These are phyloP conservation scores for Catharus minimus DNA, from an alignment of 2,113 vertebrate species.

Conservation along the genomic window DNA sequence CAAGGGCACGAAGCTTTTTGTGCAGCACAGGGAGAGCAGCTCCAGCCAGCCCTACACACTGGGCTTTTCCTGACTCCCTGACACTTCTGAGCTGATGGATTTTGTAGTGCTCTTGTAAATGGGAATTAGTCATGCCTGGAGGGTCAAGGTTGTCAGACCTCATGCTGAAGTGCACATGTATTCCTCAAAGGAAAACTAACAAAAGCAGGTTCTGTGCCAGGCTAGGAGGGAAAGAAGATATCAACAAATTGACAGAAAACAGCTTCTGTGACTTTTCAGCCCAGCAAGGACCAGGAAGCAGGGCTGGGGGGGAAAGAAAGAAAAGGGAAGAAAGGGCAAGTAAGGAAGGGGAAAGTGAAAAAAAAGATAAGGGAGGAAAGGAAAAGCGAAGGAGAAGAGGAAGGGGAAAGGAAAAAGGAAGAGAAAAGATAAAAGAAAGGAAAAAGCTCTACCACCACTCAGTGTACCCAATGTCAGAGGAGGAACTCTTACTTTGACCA, in stretches of 20 bases:
- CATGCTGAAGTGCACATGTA: conserved; percentile 64
- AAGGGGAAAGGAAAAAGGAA: neutral
- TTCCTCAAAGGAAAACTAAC: conserved; percentile 63
- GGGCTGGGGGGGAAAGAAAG: neutral
- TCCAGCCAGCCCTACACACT: neutral
- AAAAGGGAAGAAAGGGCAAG: neutral
- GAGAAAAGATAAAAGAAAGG: neutral
- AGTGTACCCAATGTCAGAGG: neutral
- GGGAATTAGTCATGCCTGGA: conserved; percentile 57
- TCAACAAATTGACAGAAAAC: conserved; percentile 51
- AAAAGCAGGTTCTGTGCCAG: conserved; percentile 24
- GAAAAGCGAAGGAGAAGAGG: neutral
- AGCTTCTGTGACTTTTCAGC: conserved; percentile 43
- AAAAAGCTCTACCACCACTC: neutral
- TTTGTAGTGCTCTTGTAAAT: conserved; percentile 59
- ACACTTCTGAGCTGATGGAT: conserved; percentile 45
- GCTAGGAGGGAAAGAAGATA: conserved; percentile 26
- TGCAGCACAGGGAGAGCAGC: neutral
- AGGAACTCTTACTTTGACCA: neutral
- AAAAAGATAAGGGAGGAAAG: no score
- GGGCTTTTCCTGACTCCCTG: conserved; percentile 46
- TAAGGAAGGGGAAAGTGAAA: neutral
- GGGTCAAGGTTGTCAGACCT: conserved; percentile 64
- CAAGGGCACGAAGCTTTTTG: neutral
- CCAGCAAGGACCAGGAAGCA: neutral